Percentiles rank a stretch among this genome's conserved stretches.
Conservation (phyloP, 2,797 vertebrate genomes). For the Alcedo atthis region DNA sequence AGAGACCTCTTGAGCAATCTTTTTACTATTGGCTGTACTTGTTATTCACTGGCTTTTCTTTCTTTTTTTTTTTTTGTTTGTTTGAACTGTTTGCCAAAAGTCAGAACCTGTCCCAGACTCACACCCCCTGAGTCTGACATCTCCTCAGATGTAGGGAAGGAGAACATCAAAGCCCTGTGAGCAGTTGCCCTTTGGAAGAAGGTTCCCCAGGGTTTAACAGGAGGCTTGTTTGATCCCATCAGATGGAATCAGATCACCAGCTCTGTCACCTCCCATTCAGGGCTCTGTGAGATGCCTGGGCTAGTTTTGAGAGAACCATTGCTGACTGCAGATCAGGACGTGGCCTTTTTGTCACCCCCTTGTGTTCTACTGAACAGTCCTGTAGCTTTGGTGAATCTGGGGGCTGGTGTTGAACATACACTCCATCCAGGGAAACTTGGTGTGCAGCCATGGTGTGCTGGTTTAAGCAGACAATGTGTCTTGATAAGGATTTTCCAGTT, state of each 20-base stretch:
- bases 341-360: neutral
- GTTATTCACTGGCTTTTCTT: neutral
- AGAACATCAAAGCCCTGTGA: conserved; percentile 32
- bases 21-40: neutral
- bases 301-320: neutral
- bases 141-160: conserved; percentile 16
- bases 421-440: neutral
- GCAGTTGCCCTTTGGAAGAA: neutral
- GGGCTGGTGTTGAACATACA: neutral
- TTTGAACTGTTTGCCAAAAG: conserved; percentile 60
- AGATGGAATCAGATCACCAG: neutral
- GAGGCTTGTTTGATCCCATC: conserved; percentile 18
- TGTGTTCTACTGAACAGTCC: neutral
- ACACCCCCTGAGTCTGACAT: neutral
- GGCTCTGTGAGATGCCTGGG: neutral
- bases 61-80: no score
- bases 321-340: neutral
- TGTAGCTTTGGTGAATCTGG: neutral
- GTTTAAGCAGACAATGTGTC: neutral
- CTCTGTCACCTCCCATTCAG: neutral
- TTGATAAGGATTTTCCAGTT: neutral
- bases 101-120: conserved; percentile 42
- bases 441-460: neutral
- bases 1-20: conserved; percentile 32
- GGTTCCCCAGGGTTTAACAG: neutral